phyloP scores from a whole-genome alignment of 2,113 vertebrate genomes.

The Crotophaga sulcirostris region DNA sequence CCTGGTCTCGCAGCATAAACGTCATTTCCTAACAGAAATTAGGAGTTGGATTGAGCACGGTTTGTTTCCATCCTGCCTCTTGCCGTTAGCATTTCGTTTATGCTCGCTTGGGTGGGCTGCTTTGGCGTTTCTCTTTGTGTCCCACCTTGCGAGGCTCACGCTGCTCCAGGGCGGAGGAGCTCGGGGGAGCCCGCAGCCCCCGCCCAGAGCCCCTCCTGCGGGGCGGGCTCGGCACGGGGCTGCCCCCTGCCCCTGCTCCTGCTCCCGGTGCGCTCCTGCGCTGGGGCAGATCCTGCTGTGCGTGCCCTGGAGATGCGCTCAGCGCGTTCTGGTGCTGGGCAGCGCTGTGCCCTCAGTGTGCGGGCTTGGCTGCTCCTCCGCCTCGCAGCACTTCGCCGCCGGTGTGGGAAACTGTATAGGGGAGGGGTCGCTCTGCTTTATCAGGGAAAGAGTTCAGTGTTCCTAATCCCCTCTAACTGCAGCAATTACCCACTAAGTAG shows the following conservation, averaged over 20 bases:
- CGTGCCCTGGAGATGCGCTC: too few species aligned
- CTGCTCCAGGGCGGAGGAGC: rapidly evolving
- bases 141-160: rapidly evolving
- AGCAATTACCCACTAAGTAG: constrained; percentile 24
- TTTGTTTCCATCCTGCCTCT: not conserved
- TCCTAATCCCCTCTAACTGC: constrained; percentile 19
- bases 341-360: rapidly evolving
- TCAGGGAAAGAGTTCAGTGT: not conserved
- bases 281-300: too few species aligned
- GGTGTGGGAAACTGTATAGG: not conserved
- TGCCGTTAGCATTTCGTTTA: not conserved
- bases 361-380: not conserved
- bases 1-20: not conserved
- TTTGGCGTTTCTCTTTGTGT: not conserved
- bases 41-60: not conserved
- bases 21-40: not conserved
- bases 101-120: not conserved
- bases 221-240: not conserved
- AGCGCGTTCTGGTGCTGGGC: too few species aligned
- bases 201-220: too few species aligned
- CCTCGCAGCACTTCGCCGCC: not conserved
- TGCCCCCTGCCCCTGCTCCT: too few species aligned
- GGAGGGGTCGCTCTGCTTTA: not conserved
- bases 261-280: not conserved
- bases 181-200: not conserved